Conservation (phyloP, 2,113 vertebrate genomes). For the Thalassoma bifasciatum region DNA sequence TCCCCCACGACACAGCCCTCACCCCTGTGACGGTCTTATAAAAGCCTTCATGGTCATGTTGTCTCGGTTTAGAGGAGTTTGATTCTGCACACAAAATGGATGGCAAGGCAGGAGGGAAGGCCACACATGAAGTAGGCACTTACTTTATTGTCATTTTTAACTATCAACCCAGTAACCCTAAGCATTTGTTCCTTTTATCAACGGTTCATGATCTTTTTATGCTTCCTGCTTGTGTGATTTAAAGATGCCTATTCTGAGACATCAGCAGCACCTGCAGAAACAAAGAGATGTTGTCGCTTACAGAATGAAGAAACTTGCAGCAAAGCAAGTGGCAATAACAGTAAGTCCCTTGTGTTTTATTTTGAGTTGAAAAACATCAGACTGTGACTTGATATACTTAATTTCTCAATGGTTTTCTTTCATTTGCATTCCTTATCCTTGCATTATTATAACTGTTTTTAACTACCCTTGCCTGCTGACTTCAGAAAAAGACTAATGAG, state of each 20-base stretch:
- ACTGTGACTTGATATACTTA: neutral
- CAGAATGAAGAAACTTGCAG: constrained; percentile 73
- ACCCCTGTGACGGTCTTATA: constrained; percentile 45
- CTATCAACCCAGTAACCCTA: neutral
- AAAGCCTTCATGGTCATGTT: constrained; percentile 29
- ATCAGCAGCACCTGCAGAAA: constrained; percentile 62
- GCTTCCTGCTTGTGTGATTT: neutral
- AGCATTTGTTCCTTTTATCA: neutral
- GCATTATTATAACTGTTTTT: neutral
- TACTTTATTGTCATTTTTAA: neutral
- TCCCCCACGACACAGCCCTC: constrained; percentile 24
- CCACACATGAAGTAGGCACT: constrained; percentile 50
- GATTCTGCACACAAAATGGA: constrained; percentile 1
- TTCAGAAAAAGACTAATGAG: constrained; percentile 61
- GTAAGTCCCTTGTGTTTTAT: constrained; percentile 49
- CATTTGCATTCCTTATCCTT: no score
- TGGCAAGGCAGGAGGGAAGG: constrained; percentile 34
- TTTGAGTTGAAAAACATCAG: neutral
- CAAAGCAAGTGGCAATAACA: constrained; percentile 67
- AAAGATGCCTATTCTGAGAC: constrained; percentile 62
- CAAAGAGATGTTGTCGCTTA: constrained; percentile 67
- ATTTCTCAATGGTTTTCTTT: neutral
- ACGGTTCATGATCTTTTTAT: neutral
- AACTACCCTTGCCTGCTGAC: neutral
- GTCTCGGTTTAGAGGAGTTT: constrained; percentile 14